Percentiles rank a stretch among this genome's conserved stretches.
Conservation (phyloP, 2,113 vertebrate species). For the Xiphorhynchus elegans region DNA sequence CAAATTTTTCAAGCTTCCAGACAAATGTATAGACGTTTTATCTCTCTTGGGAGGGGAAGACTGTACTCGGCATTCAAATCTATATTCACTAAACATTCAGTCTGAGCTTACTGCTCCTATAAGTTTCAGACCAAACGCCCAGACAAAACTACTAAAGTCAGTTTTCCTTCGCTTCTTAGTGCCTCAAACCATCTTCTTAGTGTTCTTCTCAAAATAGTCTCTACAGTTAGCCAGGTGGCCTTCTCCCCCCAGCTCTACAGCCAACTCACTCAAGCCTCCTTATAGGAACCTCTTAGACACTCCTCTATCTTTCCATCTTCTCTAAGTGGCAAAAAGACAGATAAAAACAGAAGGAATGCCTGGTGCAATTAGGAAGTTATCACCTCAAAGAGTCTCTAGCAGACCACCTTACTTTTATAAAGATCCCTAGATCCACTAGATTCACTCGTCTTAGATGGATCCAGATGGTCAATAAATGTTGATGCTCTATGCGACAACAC, state of each 20-base stretch:
- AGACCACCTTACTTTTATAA: background rate
- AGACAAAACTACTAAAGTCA: background rate
- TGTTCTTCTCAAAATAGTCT: background rate
- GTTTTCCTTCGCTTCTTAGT: background rate
- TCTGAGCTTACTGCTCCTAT: background rate
- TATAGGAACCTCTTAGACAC: background rate
- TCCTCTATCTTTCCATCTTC: background rate
- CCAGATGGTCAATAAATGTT: background rate
- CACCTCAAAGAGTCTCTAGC: background rate
- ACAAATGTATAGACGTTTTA: background rate
- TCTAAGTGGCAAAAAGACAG: background rate
- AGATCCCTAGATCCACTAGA: background rate
- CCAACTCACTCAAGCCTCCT: background rate
- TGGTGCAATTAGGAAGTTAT: background rate
- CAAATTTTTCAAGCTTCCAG: background rate
- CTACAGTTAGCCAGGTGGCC: background rate
- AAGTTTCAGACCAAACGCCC: background rate
- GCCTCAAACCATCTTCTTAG: background rate
- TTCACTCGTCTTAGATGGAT: background rate
- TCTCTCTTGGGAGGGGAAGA: background rate
- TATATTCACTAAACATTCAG: background rate
- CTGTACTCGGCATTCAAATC: background rate
- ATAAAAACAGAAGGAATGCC: background rate
- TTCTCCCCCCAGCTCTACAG: background rate
- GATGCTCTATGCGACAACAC: background rate